A percentile compares a stretch with the other conserved stretches of the same genome.
These are phyloP conservation scores for Clarias macrocephalus DNA, from an alignment of 2,113 vertebrate genomes.

Conservation along the genomic window DNA sequence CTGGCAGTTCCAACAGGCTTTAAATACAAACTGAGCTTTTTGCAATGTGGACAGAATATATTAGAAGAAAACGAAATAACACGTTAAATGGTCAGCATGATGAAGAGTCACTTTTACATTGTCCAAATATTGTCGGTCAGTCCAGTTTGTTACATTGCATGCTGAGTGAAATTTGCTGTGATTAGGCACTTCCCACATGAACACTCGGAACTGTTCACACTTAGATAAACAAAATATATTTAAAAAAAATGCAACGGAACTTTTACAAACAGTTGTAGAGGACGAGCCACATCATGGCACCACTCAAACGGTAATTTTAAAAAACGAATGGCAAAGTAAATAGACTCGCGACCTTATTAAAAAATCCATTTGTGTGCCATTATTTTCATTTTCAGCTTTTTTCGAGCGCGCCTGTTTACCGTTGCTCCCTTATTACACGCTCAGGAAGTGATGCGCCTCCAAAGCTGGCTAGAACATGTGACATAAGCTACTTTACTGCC, in stretches of 20 bases:
- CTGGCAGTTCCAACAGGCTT: conserved; percentile 62
- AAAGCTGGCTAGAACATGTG: conserved; percentile 4
- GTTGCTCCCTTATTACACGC: background rate
- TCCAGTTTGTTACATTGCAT: conserved; percentile 52
- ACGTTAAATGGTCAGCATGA: background rate
- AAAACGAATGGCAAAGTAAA: conserved; percentile 35
- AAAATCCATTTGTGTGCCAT: conserved; percentile 11
- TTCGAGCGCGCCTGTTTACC: background rate
- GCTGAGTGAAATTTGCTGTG: conserved; percentile 63
- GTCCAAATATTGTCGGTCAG: conserved; percentile 36
- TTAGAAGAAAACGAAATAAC: conserved; percentile 9
- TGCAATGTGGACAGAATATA: conserved; percentile 13
- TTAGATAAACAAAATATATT: conserved; percentile 45
- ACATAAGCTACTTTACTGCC: conserved; percentile 19
- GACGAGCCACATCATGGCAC: conserved; percentile 50
- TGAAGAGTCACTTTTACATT: conserved; percentile 37
- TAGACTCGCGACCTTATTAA: background rate
- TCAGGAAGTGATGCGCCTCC: conserved; percentile 9
- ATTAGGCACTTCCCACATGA: conserved; percentile 80
- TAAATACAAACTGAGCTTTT: conserved; percentile 29
- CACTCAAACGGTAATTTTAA: conserved; percentile 23
- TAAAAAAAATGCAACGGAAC: conserved; percentile 43
- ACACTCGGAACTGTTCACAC: conserved; percentile 64
- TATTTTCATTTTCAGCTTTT: background rate
- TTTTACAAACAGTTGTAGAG: conserved; percentile 17